Percentiles rank a stretch among this genome's conserved stretches.
phyloP scores from a whole-genome alignment of 2,113 vertebrate species.

The Miniopterus natalensis region DNA sequence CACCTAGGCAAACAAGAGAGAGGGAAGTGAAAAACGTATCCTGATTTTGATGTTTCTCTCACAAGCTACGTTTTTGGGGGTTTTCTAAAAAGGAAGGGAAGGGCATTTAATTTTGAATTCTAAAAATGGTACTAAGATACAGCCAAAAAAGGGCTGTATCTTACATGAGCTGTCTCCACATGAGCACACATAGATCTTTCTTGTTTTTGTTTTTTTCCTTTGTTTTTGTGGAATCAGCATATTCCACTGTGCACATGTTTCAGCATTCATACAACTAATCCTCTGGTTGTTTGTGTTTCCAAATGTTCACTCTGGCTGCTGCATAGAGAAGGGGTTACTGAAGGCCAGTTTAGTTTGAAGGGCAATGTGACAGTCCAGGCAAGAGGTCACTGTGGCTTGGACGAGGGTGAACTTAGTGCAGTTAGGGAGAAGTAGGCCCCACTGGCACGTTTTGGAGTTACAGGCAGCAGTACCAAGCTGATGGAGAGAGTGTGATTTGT shows the following conservation, averaged over 20 bases:
- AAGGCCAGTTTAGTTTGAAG: neutral
- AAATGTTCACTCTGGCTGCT: neutral
- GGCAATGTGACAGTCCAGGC: neutral
- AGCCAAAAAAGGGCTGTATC: too few relatives aligned
- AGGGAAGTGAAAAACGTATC: neutral
- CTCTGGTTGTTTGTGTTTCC: neutral
- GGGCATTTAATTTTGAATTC: neutral
- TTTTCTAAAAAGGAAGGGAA: constrained; percentile 28
- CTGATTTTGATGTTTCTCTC: neutral
- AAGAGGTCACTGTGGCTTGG: neutral
- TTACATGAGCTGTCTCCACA: neutral
- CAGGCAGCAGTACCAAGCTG: neutral
- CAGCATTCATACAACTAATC: neutral
- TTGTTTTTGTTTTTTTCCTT: neutral
- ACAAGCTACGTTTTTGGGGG: neutral
- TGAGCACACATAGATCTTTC: neutral
- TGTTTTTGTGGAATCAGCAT: neutral
- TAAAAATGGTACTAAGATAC: neutral
- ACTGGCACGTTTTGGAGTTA: neutral
- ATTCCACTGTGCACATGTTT: rapidly evolving
- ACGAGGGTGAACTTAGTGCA: neutral
- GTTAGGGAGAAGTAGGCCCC: neutral
- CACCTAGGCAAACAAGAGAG: constrained; percentile 86
- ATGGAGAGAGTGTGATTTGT: neutral
- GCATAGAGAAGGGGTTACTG: neutral